Conservation (phyloP, 2,797 vertebrate species). For the Pseudochromis fuscus region DNA sequence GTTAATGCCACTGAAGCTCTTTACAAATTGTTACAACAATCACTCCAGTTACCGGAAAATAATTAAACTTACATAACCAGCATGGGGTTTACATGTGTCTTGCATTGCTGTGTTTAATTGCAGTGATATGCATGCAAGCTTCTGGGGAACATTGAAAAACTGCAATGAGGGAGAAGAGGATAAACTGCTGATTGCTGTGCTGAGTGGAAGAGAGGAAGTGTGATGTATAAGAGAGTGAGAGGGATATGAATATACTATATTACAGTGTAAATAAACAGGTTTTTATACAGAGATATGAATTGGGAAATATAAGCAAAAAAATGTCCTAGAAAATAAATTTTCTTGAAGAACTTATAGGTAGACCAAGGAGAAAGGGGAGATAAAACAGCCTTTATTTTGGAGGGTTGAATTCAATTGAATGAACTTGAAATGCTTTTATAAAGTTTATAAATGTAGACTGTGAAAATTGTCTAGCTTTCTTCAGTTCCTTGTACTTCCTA, state of each 20-base stretch:
- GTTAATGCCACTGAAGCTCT: slow-evolving; percentile 18
- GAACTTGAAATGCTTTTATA: no score
- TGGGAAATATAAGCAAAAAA: neutral
- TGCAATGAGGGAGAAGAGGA: neutral
- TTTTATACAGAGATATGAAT: neutral
- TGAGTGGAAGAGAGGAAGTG: neutral
- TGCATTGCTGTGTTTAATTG: neutral
- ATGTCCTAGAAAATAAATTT: neutral
- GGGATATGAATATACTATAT: neutral
- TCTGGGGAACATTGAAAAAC: neutral
- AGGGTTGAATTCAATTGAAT: neutral
- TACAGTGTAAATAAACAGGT: neutral
- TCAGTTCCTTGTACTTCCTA: no score
- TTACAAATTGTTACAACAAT: slow-evolving; percentile 26
- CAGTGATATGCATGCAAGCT: neutral
- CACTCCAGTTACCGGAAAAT: slow-evolving; percentile 21
- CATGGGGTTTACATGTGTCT: neutral
- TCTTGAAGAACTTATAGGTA: neutral
- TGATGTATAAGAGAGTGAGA: neutral
- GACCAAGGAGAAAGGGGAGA: neutral
- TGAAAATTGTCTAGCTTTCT: no score
- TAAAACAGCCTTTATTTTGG: neutral
- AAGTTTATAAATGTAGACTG: no score
- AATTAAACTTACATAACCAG: slow-evolving; percentile 15
- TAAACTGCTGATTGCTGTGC: neutral